Base-by-base conservation (phyloP, 2,888 invertebrate species). In the Diarsia rubi region DNA sequence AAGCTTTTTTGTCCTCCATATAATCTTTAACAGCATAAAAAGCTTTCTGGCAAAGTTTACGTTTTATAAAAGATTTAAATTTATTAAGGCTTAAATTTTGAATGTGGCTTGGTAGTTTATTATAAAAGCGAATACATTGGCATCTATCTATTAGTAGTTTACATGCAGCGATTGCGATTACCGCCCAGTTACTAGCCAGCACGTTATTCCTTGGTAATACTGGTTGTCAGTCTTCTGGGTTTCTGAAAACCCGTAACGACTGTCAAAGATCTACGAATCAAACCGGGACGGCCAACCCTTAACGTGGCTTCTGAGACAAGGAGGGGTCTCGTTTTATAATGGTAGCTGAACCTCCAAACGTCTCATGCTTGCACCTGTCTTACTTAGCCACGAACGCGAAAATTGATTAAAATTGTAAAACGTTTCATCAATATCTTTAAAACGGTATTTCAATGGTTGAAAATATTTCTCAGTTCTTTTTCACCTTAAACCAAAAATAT, bases 401-500 rank as follows among this genome's bases (percentile, higher is more conserved):
- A 62, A 9, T 11, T 31, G 1, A 59, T 21, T 14, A 12, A 14
- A 54, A 24, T 24, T 24, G 24, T 24, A 54, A 11, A 16, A 44
- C 6, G 14, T 14, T 27, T 12, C 12, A 31, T 67, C 31, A 45
- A 3, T 16, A 27, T 11, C 11, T 16, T 12, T 16, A 47, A 37
- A 64, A 12, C n/a, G 21, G 4, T 42, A 3, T 24, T 21, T 9
- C n/a, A 27, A 42, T 21, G 14, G 24, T 21, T 9, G 16, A 31
- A 69, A 24, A 79, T 19, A 27, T 11, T 3, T 16, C 0, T 59
- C 6, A 11, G 2, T 37, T 0, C 8, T 31, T 44, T 21, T 11
- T 59, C 49, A n/a, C 11, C 1, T 44, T 14, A 52, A n/a, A 37
- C 3, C 14, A 75, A 81, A 62, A 44, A 42, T 24, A 54, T 31